Evolutionary conservation across 2,888 invertebrate genomes (phyloP).

Genomic region (Scrobipalpa atriplicella): DNA sequence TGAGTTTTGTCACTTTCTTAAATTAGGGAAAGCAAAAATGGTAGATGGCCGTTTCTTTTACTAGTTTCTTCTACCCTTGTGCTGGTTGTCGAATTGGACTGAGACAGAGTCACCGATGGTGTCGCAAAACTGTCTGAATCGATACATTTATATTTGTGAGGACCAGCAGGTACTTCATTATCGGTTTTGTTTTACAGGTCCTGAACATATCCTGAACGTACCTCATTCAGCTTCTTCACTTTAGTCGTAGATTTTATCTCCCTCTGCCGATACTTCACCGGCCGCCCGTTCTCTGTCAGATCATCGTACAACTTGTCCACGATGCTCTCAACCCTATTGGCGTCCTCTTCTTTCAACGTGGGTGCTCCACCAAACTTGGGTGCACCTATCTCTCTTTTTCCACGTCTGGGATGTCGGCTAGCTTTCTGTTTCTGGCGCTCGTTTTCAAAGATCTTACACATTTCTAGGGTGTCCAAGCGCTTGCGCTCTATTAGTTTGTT

Average conservation of each 20-base stretch:
- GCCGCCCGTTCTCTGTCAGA: constrained; percentile 50
- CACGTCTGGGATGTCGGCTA: background rate
- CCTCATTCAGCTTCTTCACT: constrained; percentile 35
- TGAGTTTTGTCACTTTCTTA: no score
- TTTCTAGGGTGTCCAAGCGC: constrained; percentile 68
- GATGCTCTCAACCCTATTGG: constrained; percentile 55
- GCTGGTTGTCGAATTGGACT: no score
- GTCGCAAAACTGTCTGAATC: no score
- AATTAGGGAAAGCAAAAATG: no score
- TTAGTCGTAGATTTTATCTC: constrained; percentile 29
- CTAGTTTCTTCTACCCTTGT: no score
- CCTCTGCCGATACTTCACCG: constrained; percentile 52
- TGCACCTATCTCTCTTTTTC: constrained; percentile 37
- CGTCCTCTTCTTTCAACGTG: constrained; percentile 17
- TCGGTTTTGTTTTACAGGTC: no score
- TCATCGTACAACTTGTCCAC: constrained; percentile 70
- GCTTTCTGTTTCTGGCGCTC: constrained; percentile 11
- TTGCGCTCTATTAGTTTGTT: constrained; percentile 60
- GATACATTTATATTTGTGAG: no score
- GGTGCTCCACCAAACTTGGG: background rate
- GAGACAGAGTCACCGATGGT: no score
- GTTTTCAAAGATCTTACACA: constrained; percentile 68
- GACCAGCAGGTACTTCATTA: no score
- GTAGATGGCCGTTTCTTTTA: no score
- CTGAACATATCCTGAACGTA: no score